These are phyloP conservation scores for Pipistrellus kuhlii DNA, from an alignment of 2,797 vertebrate species.

Conservation along the genomic window DNA sequence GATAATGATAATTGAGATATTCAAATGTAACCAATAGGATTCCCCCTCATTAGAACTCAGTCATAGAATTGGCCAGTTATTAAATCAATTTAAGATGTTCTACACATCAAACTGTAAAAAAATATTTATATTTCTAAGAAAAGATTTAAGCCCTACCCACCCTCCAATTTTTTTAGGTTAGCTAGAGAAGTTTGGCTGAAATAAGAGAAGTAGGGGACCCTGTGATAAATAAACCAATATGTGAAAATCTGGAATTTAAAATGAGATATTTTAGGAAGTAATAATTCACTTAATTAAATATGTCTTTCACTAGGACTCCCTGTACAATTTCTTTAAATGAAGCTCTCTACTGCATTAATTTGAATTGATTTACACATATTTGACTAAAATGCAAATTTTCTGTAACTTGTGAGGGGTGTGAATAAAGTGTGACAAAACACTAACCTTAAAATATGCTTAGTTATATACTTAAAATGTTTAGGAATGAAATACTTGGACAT, in stretches of 20 bases:
- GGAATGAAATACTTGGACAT: conserved; percentile 47
- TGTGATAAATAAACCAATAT: conserved; percentile 14
- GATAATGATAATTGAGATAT: background rate
- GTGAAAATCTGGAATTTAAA: conserved; percentile 43
- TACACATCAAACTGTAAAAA: background rate
- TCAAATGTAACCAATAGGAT: background rate
- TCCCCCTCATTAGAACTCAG: background rate
- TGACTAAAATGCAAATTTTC: conserved; percentile 72
- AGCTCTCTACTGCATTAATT: conserved; percentile 70
- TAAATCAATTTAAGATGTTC: background rate
- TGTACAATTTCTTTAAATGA: conserved; percentile 67
- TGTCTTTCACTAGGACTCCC: conserved; percentile 39
- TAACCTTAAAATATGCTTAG: conserved; percentile 61
- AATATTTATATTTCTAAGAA: background rate
- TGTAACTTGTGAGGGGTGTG: conserved; percentile 19
- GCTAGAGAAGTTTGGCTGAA: background rate
- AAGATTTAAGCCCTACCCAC: background rate
- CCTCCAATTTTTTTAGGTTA: background rate
- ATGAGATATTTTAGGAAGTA: conserved; percentile 17
- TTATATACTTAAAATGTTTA: conserved; percentile 65
- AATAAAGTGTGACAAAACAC: conserved; percentile 71
- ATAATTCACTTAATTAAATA: conserved; percentile 57
- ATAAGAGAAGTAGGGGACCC: background rate
- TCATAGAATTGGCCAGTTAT: background rate
- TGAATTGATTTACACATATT: conserved; percentile 80